Percentiles rank a stretch among this genome's conserved stretches.
phyloP scores from a whole-genome alignment of 2,888 invertebrate genomes.

The Drosophila affinis region DNA sequence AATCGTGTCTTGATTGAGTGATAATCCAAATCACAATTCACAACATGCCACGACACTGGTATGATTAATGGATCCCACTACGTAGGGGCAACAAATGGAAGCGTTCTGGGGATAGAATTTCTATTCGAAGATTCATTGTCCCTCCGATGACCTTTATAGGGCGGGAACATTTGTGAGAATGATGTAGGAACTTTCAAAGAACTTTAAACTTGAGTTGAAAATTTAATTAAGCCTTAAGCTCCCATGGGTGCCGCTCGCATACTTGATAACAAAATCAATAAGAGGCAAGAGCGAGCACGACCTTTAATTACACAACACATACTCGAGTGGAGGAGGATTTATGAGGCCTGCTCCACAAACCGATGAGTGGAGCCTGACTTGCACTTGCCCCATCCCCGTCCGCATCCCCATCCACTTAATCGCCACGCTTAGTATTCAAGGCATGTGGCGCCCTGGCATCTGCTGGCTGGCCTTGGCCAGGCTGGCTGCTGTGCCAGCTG shows the following conservation, averaged over 20 bases:
- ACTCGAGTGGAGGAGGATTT: constrained; percentile 49
- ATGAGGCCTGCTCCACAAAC: constrained; percentile 62
- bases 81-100: constrained; percentile 2
- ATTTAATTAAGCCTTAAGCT: constrained; percentile 60
- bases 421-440: constrained; percentile 74
- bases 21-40: constrained; percentile 61
- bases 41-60: constrained; percentile 44
- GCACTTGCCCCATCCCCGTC: constrained; percentile 7
- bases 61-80: constrained; percentile 61
- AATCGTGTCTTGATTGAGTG: constrained; percentile 73
- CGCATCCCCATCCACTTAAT: constrained; percentile 53
- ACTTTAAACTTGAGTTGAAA: constrained; percentile 15
- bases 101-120: constrained; percentile 3
- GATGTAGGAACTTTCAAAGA: background rate
- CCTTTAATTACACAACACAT: constrained; percentile 64
- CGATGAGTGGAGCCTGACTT: constrained; percentile 46
- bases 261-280: constrained; percentile 69
- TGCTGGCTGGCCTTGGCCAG: constrained; percentile 44
- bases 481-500: constrained; percentile 31
- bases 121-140: constrained; percentile 59
- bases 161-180: constrained; percentile 14
- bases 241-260: constrained; percentile 33
- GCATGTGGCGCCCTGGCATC: constrained; percentile 55
- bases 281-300: constrained; percentile 54
- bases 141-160: constrained; percentile 58